A percentile compares a stretch with the other conserved stretches of the same genome.
Evolutionary conservation across 2,888 invertebrate genomes (phyloP).

Genomic region (Dorcus hopei): DNA sequence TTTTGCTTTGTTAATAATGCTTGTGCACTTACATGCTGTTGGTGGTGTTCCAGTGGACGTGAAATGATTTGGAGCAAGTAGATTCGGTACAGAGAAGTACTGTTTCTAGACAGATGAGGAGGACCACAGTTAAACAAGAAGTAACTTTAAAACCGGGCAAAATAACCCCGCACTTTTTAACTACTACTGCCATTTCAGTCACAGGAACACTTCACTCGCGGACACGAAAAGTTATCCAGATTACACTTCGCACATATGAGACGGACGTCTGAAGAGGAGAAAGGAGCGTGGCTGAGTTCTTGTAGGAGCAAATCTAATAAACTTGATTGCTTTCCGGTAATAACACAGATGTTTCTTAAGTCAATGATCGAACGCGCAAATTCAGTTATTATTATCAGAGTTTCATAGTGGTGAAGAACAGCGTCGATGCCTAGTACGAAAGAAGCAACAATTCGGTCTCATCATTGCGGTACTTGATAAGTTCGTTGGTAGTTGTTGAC

Average conservation of each 20-base stretch:
- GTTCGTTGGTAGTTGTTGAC: constrained; percentile 9
- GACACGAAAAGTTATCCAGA: background rate
- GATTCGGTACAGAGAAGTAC: constrained; percentile 57
- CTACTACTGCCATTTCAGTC: constrained; percentile 32
- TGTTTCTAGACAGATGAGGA: constrained; percentile 57
- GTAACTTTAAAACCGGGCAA: constrained; percentile 42
- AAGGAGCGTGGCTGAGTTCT: too few species aligned
- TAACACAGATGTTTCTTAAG: background rate
- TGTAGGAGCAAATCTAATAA: background rate
- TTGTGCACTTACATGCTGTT: constrained; percentile 70
- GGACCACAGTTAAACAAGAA: constrained; percentile 55
- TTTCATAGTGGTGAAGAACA: too few species aligned
- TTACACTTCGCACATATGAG: background rate
- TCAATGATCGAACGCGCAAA: background rate
- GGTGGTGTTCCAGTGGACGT: constrained; percentile 88
- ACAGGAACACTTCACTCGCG: background rate
- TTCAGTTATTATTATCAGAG: too few species aligned
- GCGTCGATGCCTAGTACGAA: too few species aligned
- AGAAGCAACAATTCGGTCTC: too few species aligned
- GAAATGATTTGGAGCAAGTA: constrained; percentile 79
- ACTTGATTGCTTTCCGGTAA: background rate
- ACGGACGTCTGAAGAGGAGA: too few species aligned
- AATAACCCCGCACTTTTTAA: constrained; percentile 37
- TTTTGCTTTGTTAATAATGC: too few species aligned
- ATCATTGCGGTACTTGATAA: too few species aligned